These are phyloP conservation scores for Dendrolimus punctatus DNA, from an alignment of 1,140 invertebrate genomes.

Conservation along the genomic window DNA sequence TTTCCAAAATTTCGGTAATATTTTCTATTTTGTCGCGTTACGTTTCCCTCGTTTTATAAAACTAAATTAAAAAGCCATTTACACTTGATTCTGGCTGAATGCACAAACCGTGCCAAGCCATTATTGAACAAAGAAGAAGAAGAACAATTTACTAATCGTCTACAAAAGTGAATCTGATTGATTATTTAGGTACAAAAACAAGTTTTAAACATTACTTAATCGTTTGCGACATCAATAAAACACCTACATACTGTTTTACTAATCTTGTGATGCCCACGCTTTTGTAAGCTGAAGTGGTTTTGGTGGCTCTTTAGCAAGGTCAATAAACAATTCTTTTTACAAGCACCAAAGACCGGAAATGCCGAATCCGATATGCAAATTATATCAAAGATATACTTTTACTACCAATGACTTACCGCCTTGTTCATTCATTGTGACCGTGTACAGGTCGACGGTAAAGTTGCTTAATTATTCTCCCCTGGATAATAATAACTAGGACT, in stretches of 20 bases:
- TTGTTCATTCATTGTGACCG: conserved; percentile 60
- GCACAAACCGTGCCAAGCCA: too few species aligned
- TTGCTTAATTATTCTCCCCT: conserved; percentile 1
- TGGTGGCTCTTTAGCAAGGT: conserved; percentile 45
- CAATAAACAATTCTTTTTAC: conserved; percentile 42
- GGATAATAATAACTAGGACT: neutral
- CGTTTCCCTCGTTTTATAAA: too few species aligned
- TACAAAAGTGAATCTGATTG: too few species aligned
- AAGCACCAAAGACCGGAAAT: conserved; percentile 50
- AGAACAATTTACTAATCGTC: too few species aligned
- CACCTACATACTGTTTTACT: conserved; percentile 9
- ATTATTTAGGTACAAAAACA: too few species aligned
- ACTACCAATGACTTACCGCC: conserved; percentile 25
- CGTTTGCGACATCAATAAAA: conserved; percentile 14
- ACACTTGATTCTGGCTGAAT: too few species aligned
- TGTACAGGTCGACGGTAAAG: conserved; percentile 29
- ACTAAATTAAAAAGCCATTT: too few species aligned
- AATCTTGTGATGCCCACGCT: conserved; percentile 26
- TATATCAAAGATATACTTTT: conserved; percentile 27
- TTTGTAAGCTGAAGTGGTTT: conserved; percentile 12
- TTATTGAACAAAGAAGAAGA: too few species aligned
- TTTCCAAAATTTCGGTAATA: too few species aligned
- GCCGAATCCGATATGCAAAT: conserved; percentile 63
- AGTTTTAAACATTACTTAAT: conserved; percentile 8
- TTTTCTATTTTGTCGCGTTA: too few species aligned